Percentiles rank a stretch among this genome's conserved stretches.
phyloP scores from a whole-genome alignment of 2,113 vertebrate species.

The Oreochromis niloticus region DNA sequence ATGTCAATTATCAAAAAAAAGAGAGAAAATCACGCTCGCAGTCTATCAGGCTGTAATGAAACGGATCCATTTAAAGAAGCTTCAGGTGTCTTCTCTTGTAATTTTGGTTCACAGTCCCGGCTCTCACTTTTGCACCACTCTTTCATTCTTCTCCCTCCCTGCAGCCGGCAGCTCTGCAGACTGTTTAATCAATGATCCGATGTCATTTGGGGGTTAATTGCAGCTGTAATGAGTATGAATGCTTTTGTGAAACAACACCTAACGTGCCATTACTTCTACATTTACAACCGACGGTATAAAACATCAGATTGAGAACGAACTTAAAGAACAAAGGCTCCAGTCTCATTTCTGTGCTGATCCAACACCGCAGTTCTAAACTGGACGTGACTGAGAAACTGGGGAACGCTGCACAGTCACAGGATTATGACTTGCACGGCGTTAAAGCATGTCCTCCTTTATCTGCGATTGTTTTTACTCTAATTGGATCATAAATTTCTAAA shows the following conservation, averaged over 20 bases:
- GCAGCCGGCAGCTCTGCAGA: neutral
- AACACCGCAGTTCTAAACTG: neutral
- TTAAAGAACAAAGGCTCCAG: neutral
- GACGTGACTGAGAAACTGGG: neutral
- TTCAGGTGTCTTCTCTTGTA: neutral
- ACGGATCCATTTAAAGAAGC: neutral
- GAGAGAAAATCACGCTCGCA: neutral
- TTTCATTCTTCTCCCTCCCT: neutral
- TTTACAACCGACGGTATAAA: neutral
- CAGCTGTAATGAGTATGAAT: slow-evolving; percentile 53
- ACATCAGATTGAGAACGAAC: neutral
- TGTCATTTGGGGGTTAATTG: slow-evolving; percentile 49
- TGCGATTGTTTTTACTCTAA: neutral
- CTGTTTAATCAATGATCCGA: slow-evolving; percentile 40
- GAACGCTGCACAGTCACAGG: neutral
- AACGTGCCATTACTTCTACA: neutral
- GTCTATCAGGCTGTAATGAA: neutral
- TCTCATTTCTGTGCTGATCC: neutral
- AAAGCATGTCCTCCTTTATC: accelerated
- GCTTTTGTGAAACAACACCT: neutral
- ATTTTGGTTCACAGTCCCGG: neutral
- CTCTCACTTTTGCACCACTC: neutral
- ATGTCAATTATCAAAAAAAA: neutral
- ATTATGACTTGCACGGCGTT: neutral
- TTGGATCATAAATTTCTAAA: neutral